Base-by-base conservation (phyloP, 1,140 invertebrate genomes). In the Pectinophora gossypiella region DNA sequence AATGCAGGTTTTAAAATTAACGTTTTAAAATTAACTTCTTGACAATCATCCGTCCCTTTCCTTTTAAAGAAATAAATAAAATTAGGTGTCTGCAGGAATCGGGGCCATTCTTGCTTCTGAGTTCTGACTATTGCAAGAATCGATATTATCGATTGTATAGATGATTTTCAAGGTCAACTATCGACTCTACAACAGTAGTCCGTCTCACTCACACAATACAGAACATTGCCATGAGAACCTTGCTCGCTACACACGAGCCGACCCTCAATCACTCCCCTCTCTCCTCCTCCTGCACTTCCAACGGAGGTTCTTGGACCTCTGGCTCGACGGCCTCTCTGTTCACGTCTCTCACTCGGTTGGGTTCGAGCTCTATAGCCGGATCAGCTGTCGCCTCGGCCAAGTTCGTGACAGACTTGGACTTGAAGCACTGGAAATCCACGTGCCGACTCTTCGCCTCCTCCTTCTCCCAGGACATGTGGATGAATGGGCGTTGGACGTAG, bases 401-500 rank as follows among this genome's bases (percentile, higher is more conserved):
- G 88, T 98, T 98, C 2, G 97, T 98, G 0, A 97, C 96, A 0
- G 96, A 97, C 77, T 98, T 98, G 0, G 95, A 97, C 82, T 97
- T 97, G 9, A 98, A 95, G 75, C 97, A 98, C 87, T 98, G 94
- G 82, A 99, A 99, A 85, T 99, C 99, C 0, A 99, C 99, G 85
- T 99, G 99, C 4, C 99, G 92, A 80, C 97, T 98, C 74, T 99
- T 99, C 0, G 98, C 98, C 79, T 99, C 99, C 75, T 99, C 98
- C 68, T 99, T 99, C 80, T 99, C 99, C 99, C 99, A 99, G 0
- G 98, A 99, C 96, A 99, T 99, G 67, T 98, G 97, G 40, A 99
- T 96, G 80, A 99, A 99, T 0, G 99, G 98, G n/a, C 99, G 90
- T 78, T 99, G 99, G 0, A 99, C 98, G 83, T 99, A 99, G 85